Evolutionary conservation across 1,140 invertebrate genomes (phyloP).

Genomic region (Pantala flavescens): DNA sequence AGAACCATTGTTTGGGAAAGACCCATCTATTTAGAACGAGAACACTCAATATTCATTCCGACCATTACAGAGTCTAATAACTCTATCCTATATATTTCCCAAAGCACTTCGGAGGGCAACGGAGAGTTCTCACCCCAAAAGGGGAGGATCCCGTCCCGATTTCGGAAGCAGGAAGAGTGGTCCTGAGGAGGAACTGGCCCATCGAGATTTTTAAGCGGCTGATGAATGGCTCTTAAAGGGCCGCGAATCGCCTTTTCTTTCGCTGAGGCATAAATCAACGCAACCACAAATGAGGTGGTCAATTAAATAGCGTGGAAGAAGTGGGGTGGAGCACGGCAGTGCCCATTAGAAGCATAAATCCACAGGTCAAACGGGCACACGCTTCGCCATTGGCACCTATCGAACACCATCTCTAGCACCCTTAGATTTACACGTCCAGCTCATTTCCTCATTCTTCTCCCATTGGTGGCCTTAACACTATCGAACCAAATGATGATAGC

Average conservation of each 20-base stretch:
- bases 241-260: not conserved
- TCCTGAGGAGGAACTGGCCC: not conserved
- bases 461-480: too few species aligned
- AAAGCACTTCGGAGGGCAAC: too few species aligned
- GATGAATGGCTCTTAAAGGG: not conserved
- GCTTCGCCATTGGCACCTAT: not conserved
- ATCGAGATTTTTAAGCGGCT: not conserved
- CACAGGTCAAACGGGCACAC: not conserved
- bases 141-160: too few species aligned
- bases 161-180: not conserved
- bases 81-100: too few species aligned
- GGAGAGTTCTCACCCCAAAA: too few species aligned
- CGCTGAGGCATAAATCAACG: not conserved
- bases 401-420: not conserved
- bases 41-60: too few species aligned
- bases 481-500: too few species aligned
- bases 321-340: not conserved
- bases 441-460: not conserved
- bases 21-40: too few species aligned
- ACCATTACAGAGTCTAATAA: too few species aligned
- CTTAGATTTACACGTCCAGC: not conserved
- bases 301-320: not conserved
- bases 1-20: too few species aligned
- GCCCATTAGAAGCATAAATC: not conserved
- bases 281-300: not conserved